phyloP scores from a whole-genome alignment of 2,797 vertebrate genomes.

The Gallinago solitaria region DNA sequence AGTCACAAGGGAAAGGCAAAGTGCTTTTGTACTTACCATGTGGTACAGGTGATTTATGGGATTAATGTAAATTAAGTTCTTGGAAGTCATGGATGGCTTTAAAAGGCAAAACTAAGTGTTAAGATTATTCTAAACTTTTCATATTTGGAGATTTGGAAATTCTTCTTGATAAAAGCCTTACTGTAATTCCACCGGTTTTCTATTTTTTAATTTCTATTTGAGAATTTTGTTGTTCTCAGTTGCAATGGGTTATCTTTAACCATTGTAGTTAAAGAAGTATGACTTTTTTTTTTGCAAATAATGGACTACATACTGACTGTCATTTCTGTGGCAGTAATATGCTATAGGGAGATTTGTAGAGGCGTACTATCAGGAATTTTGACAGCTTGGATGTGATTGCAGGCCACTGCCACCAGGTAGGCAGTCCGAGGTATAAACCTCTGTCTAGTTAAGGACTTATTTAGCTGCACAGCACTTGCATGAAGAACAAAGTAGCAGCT shows the following conservation, averaged over 20 bases:
- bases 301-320: no score
- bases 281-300: neutral
- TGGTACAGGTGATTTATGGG: neutral
- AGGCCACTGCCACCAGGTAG: neutral
- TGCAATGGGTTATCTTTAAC: neutral
- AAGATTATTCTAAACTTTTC: neutral
- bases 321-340: neutral
- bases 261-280: neutral
- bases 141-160: neutral
- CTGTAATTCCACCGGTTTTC: neutral
- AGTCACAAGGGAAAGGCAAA: neutral
- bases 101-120: neutral
- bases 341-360: neutral
- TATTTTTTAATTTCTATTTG: neutral
- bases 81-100: neutral
- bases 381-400: neutral
- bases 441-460: neutral
- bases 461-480: neutral
- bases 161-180: neutral
- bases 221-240: neutral
- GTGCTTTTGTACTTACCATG: neutral
- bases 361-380: neutral
- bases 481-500: neutral
- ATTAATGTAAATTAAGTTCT: neutral
- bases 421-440: neutral